Evolutionary conservation across 1,140 invertebrate genomes (phyloP).

Genomic region (Ceratina calcarata): DNA sequence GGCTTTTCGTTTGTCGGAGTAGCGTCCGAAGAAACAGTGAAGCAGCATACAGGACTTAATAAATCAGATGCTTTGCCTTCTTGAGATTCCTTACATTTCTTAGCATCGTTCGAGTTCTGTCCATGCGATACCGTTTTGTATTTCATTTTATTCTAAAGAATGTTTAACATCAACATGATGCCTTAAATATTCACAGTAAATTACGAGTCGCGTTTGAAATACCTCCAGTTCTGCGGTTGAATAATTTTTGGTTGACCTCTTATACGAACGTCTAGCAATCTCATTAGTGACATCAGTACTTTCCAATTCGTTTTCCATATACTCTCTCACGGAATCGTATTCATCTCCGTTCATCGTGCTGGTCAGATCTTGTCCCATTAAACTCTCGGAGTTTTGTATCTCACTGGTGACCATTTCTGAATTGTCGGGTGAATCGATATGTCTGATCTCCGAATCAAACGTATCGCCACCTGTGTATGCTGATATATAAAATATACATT

Average conservation of each 20-base stretch:
- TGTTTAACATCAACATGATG: not conserved
- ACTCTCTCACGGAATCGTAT: slow-evolving; percentile 78
- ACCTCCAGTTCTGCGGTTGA: slow-evolving; percentile 46
- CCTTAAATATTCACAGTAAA: not conserved
- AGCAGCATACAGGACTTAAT: slow-evolving; percentile 72
- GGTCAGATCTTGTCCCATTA: slow-evolving; percentile 85
- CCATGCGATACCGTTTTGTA: slow-evolving; percentile 16
- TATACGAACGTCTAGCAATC: slow-evolving; percentile 88
- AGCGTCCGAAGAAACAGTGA: slow-evolving; percentile 67
- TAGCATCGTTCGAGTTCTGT: not conserved
- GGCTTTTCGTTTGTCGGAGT: slow-evolving; percentile 63
- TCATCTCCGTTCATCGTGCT: slow-evolving; percentile 82
- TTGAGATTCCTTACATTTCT: slow-evolving; percentile 37
- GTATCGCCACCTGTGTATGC: slow-evolving; percentile 76
- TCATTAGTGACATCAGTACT: slow-evolving; percentile 82
- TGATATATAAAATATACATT: slow-evolving; percentile 68
- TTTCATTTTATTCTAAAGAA: slow-evolving; percentile 27
- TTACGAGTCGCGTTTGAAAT: not conserved
- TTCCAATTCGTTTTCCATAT: slow-evolving; percentile 80
- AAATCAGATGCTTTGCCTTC: slow-evolving; percentile 62
- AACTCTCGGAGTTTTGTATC: slow-evolving; percentile 86
- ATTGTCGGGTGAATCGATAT: slow-evolving; percentile 90
- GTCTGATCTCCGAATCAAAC: slow-evolving; percentile 82
- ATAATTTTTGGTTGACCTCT: slow-evolving; percentile 72
- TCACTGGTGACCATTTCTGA: slow-evolving; percentile 86